These are phyloP conservation scores for Heterohyrax brucei DNA, from an alignment of 2,797 vertebrate genomes.

Conservation along the genomic window DNA sequence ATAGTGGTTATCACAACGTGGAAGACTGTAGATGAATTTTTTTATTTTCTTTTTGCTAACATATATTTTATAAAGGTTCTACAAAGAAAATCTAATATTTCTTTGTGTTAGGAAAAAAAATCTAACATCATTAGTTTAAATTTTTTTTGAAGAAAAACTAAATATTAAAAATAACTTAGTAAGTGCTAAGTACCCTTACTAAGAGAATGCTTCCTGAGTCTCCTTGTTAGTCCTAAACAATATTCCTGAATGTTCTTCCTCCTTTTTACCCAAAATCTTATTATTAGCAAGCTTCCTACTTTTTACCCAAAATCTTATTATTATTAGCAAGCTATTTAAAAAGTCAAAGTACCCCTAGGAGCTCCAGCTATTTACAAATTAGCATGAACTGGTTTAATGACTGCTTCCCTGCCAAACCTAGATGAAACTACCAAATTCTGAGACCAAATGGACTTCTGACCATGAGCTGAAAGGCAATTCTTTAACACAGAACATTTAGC, in stretches of 20 bases:
- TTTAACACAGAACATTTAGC: neutral
- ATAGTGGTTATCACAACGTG: neutral
- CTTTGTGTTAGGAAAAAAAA: neutral
- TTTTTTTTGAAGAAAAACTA: neutral
- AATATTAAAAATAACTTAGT: neutral
- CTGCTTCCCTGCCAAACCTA: neutral
- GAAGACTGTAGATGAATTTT: neutral
- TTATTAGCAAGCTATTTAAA: neutral
- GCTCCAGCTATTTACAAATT: neutral
- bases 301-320: constrained; percentile 8
- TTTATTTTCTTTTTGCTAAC: constrained; percentile 3
- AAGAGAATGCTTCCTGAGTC: neutral
- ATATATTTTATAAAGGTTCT: constrained; percentile 27
- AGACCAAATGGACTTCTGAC: neutral
- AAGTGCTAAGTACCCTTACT: neutral
- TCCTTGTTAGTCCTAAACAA: neutral
- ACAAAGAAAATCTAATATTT: neutral
- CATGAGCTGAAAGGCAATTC: neutral
- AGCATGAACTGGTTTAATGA: neutral
- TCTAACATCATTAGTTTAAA: neutral
- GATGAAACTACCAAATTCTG: neutral
- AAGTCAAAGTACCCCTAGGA: neutral
- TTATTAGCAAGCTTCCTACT: neutral
- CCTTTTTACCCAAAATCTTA: constrained; percentile 19
- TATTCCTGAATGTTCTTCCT: neutral